phyloP scores from a whole-genome alignment of 2,797 vertebrate genomes.

The Sylvia borin region DNA sequence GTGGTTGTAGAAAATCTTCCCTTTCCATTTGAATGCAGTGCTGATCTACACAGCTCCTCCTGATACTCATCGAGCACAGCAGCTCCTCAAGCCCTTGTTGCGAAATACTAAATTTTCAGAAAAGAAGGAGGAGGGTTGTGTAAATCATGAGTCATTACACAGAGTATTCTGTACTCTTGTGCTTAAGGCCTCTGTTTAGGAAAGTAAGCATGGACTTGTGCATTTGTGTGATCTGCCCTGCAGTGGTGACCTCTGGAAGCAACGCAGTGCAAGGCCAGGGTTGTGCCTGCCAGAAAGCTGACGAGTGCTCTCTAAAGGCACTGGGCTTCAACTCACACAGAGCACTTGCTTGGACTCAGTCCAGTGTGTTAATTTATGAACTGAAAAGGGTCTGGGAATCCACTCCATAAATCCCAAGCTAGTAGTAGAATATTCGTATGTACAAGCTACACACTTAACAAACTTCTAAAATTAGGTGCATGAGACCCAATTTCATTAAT shows the following conservation, averaged over 20 bases:
- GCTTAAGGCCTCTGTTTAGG: not conserved
- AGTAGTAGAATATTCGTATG: not conserved
- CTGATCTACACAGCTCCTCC: not conserved
- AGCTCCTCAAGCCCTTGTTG: not conserved
- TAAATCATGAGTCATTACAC: not conserved
- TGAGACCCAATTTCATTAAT: not conserved
- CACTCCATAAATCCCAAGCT: not conserved
- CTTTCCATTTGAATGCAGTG: accelerated
- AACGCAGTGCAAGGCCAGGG: not conserved
- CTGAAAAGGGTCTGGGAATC: slow-evolving; percentile 9
- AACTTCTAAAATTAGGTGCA: not conserved
- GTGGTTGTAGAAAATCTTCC: not conserved
- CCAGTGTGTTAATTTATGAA: slow-evolving; percentile 15
- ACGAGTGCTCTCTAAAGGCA: not conserved
- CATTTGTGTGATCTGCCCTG: not conserved
- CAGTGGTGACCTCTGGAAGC: not conserved
- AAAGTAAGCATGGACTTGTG: not conserved
- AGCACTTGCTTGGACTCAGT: not conserved
- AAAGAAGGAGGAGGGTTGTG: accelerated
- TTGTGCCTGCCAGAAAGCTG: not conserved
- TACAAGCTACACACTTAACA: not conserved
- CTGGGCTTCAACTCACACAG: not conserved
- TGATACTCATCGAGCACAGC: accelerated
- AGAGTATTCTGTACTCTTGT: not conserved
- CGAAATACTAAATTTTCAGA: not conserved